phyloP scores from a whole-genome alignment of 2,113 vertebrate genomes.

The Lampris megalopsis region DNA sequence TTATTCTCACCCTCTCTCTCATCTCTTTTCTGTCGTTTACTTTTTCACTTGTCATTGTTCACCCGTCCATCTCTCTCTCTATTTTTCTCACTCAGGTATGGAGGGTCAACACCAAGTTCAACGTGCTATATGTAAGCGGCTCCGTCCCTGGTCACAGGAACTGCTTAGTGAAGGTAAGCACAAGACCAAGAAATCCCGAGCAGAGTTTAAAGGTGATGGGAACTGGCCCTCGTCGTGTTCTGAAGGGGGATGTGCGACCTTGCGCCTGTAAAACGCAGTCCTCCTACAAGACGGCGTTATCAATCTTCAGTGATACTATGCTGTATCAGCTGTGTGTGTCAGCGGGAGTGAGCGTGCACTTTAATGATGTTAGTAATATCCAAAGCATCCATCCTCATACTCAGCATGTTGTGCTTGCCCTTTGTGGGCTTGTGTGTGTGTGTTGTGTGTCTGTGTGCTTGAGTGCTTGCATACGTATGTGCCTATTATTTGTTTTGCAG shows the following conservation, averaged over 20 bases:
- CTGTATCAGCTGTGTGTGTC: slow-evolving; percentile 63
- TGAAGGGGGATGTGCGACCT: slow-evolving; percentile 58
- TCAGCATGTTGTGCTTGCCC: slow-evolving; percentile 36
- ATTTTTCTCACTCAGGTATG: slow-evolving; percentile 86
- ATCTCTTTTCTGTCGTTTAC: not conserved
- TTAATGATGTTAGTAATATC: slow-evolving; percentile 65
- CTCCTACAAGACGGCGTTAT: slow-evolving; percentile 58
- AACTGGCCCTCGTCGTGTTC: slow-evolving; percentile 26
- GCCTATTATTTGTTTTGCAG: slow-evolving; percentile 67
- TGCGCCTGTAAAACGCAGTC: slow-evolving; percentile 59
- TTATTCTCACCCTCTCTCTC: slow-evolving; percentile 21
- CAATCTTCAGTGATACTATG: slow-evolving; percentile 62
- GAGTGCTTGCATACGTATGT: not conserved
- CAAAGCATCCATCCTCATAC: slow-evolving; percentile 56
- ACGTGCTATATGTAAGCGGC: slow-evolving; percentile 93
- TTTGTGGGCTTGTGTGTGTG: slow-evolving; percentile 17
- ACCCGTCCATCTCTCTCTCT: not conserved
- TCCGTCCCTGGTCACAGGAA: slow-evolving; percentile 93
- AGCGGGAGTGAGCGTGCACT: not conserved
- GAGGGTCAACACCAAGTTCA: slow-evolving; percentile 93
- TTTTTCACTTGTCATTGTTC: not conserved
- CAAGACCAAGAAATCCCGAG: slow-evolving; percentile 7
- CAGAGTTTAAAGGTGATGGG: slow-evolving; percentile 40
- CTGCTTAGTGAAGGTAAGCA: slow-evolving; percentile 93
- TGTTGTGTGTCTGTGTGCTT: slow-evolving; percentile 4